These are phyloP conservation scores for Tyto alba DNA, from an alignment of 2,113 vertebrate genomes.

Conservation along the genomic window DNA sequence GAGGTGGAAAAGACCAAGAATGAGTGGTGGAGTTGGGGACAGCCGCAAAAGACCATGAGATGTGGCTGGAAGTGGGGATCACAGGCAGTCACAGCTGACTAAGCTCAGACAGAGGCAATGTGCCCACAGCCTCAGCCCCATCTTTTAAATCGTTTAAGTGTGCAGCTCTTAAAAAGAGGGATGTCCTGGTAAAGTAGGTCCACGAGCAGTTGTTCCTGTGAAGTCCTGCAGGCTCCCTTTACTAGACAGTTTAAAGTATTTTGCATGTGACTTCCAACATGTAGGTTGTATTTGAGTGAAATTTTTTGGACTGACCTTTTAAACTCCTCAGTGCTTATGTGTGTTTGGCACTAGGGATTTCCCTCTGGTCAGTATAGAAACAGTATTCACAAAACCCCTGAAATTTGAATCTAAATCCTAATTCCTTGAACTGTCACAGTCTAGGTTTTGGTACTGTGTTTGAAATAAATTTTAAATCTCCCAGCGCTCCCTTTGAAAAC, in stretches of 20 bases:
- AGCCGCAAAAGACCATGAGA: neutral
- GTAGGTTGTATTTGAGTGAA: neutral
- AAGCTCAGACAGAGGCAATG: neutral
- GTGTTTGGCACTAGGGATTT: neutral
- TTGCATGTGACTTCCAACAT: neutral
- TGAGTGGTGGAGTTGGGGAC: neutral
- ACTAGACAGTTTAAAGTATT: neutral
- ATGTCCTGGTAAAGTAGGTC: neutral
- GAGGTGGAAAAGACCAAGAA: neutral
- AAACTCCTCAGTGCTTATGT: neutral
- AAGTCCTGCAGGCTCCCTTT: neutral
- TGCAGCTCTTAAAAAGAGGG: neutral
- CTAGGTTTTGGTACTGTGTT: neutral
- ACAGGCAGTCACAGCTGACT: neutral
- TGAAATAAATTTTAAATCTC: neutral
- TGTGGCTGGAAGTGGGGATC: neutral
- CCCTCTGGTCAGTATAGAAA: neutral
- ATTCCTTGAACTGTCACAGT: neutral
- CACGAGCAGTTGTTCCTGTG: neutral
- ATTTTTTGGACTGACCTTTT: neutral
- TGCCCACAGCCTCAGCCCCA: neutral
- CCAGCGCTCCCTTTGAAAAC: neutral
- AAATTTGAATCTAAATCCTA: neutral
- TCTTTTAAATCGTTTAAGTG: neutral
- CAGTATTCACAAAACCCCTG: neutral